phyloP scores from a whole-genome alignment of 1,140 invertebrate species.

The Drosophila nannoptera region DNA sequence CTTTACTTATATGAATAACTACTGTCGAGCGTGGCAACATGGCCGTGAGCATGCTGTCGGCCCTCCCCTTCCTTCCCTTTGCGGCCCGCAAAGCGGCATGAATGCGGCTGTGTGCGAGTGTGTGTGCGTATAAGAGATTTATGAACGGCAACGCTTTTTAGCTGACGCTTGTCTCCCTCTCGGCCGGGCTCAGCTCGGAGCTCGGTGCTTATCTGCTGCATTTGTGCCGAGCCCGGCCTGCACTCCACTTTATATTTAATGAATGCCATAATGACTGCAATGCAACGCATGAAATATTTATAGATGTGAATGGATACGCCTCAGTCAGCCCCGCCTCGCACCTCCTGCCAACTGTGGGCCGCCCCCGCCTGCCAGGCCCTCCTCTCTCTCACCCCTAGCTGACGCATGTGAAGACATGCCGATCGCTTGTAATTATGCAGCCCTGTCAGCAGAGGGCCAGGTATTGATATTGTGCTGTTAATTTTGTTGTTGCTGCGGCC shows the following conservation, averaged over 20 bases:
- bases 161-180: constrained; percentile 50
- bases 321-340: neutral
- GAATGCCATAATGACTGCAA: constrained; percentile 77
- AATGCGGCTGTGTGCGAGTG: neutral
- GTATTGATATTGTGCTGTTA: constrained; percentile 16
- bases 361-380: constrained; percentile 16
- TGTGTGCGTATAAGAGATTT: constrained; percentile 50
- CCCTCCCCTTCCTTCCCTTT: neutral
- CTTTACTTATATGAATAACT: constrained; percentile 66
- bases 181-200: constrained; percentile 2
- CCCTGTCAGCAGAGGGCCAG: neutral
- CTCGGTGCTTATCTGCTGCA: constrained; percentile 32
- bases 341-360: neutral
- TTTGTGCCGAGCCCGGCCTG: constrained; percentile 24
- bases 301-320: constrained; percentile 55
- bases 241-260: constrained; percentile 68
- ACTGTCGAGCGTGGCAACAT: constrained; percentile 56
- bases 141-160: constrained; percentile 66
- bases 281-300: constrained; percentile 76
- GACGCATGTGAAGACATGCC: constrained; percentile 20
- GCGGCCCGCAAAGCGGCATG: constrained; percentile 18
- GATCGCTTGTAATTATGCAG: constrained; percentile 26
- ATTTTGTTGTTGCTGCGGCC: constrained; percentile 32
- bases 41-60: constrained; percentile 37
- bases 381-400: neutral